Percentiles rank a stretch among this genome's conserved stretches.
Evolutionary conservation across 2,797 vertebrate genomes (phyloP).

Genomic region (Sebastes kiyomatsui): DNA sequence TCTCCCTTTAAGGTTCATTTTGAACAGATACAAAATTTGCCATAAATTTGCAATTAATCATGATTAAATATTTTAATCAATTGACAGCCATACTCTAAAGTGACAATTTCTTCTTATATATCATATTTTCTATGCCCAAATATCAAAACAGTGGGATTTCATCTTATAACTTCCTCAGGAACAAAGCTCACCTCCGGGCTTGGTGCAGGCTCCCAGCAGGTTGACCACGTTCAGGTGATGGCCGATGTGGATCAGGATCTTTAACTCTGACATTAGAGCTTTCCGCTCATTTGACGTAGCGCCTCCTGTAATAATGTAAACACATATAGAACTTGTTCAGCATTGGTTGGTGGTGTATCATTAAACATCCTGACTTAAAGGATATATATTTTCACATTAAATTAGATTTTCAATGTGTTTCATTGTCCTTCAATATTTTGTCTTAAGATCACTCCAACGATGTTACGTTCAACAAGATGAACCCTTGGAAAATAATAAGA

Average conservation of each 20-base stretch:
- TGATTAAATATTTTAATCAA: too few species aligned
- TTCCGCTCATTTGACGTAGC: slow-evolving; percentile 94
- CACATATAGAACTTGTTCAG: not conserved
- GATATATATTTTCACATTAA: not conserved
- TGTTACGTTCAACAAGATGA: not conserved
- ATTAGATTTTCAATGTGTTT: not conserved
- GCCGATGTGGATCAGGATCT: slow-evolving; percentile 97
- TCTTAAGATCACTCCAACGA: slow-evolving; percentile 11
- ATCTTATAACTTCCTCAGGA: not conserved
- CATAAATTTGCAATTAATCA: too few species aligned
- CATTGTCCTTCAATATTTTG: not conserved
- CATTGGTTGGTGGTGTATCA: not conserved
- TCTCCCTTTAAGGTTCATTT: too few species aligned
- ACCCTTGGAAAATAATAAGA: slow-evolving; percentile 2
- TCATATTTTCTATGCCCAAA: not conserved
- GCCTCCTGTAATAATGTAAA: slow-evolving; percentile 82
- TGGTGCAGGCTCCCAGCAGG: slow-evolving; percentile 94
- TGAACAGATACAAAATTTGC: too few species aligned
- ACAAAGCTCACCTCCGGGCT: slow-evolving; percentile 89
- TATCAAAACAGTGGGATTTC: not conserved
- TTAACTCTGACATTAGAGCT: slow-evolving; percentile 95
- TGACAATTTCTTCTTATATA: not conserved
- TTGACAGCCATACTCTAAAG: not conserved
- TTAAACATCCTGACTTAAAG: not conserved
- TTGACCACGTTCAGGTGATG: slow-evolving; percentile 96